These are phyloP conservation scores for Morinoia aosen DNA, from an alignment of 2,888 invertebrate genomes.

Conservation along the genomic window DNA sequence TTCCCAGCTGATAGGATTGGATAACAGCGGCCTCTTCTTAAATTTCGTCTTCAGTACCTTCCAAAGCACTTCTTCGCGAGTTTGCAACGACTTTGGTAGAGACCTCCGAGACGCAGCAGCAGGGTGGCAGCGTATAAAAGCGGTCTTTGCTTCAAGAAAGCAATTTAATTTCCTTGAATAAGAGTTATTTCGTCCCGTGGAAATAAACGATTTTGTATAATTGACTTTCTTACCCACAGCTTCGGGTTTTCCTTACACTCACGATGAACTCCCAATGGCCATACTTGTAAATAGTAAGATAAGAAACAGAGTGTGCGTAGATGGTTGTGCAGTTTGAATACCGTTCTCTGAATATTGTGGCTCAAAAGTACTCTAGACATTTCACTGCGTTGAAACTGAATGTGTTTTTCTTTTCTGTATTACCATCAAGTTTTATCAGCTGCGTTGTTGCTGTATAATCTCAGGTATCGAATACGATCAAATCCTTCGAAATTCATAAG, in stretches of 20 bases:
- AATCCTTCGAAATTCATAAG: background rate
- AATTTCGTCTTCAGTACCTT: constrained; percentile 1
- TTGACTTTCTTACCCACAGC: background rate
- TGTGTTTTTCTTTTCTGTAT: no score
- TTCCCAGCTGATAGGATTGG: background rate
- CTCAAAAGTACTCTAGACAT: no score
- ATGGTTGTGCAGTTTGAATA: background rate
- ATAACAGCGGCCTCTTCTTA: constrained; percentile 6
- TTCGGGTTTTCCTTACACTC: background rate
- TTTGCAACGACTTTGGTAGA: background rate
- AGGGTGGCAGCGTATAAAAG: background rate
- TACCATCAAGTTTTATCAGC: background rate
- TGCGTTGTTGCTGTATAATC: background rate
- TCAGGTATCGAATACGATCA: background rate
- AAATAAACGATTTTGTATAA: background rate
- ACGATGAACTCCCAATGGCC: background rate
- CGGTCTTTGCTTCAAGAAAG: background rate
- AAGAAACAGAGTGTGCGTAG: background rate
- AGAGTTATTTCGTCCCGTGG: background rate
- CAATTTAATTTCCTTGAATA: background rate
- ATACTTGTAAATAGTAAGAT: background rate
- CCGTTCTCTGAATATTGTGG: background rate
- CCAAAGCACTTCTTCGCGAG: constrained; percentile 7
- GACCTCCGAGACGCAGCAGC: background rate
- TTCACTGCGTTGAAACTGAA: no score